Base-by-base conservation (phyloP, 2,113 vertebrate species). In the Oxygymnocypris stewartii region DNA sequence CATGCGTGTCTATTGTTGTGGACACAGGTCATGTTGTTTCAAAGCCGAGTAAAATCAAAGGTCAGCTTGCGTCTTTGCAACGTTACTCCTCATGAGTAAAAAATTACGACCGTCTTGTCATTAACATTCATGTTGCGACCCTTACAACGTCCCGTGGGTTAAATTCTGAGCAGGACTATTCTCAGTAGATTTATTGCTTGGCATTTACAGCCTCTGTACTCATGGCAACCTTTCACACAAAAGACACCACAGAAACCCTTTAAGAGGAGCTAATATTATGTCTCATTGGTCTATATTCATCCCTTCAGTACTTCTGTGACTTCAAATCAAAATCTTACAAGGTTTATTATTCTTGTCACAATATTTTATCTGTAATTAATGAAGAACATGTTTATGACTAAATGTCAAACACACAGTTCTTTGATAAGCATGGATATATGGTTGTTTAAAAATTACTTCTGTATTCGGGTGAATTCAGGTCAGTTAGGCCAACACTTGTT, bases 151-250 rank as follows among this genome's bases (percentile, higher is more conserved):
- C 42, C 44, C 81, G 25, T 42, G 69, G 47, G 86, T 69, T 86
- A 71, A 84, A 77, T 40, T 28, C 7, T 47, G 35, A 87, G 54
- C 51, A 16, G 63, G 7, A 11, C 71, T 13, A 37, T 85, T 79
- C 77, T 86, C 73, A 40, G 4, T 54, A 28, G 35, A 88, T 88
- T 73, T 84, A 84, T 78, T 51, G 59, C 51, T 74, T 81, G 42
- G 25, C 54, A 88, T 49, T 87, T 85, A 31, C 51, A 79, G 61
- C 74, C 13, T 69, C 69, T 78, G 67, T 79, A 67, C 63, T 61
- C 31, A 40, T 51, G 18, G 71, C 4, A 20, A 82, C 81, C 16
- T 37, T 47, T 31, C 1, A 37, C 63, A 82, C 73, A 77, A 78
- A 37, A 59, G 59, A 63, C 28, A 35, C 9, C 25, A 63, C 67